Base-by-base conservation (phyloP, 2,113 vertebrate genomes). In the Corythoichthys intestinalis region DNA sequence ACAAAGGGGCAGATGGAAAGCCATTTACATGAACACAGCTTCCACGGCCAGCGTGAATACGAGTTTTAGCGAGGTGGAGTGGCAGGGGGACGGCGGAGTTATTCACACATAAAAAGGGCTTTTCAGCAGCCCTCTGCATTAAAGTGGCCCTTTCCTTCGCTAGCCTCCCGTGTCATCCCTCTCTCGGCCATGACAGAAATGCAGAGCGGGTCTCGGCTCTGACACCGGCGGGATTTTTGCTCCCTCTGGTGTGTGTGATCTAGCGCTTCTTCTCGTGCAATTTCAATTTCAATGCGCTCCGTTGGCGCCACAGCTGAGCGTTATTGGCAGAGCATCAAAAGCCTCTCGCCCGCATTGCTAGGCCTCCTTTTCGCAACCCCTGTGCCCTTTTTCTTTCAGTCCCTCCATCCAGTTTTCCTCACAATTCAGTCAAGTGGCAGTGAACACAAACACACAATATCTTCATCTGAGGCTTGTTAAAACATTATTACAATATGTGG, bases 271-370 rank as follows among this genome's bases (percentile, higher is more conserved):
- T 61, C 53, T 62, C 70, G 75, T 78, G 81, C 77, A 71, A 66
- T 87, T 80, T 88, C 71, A 75, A 75, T 77, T 80, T 75, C 77
- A 83, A 75, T 78, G 73, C 39, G 67, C 67, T 76, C 76, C 65
- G 73, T 63, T 69, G 83, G 62, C 69, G 79, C 72, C 52, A 56
- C 65, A 72, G 67, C 71, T 50, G 53, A 80, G 79, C 68, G 74
- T 81, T 81, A 87, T 78, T 79, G 81, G 69, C 67, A 57, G 41
- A 62, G 67, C 70, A 79, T 77, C 80, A 85, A 80, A 86, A 64
- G 69, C 63, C 15, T 60, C 56, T 44, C 54, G 49, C 65, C 57
- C 61, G 44, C 52, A 56, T 44, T 7, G 17, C 48, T n/a, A 28
- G 2, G 38, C 58, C 38, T 50, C 54, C 63, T 50, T 57, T 37